Evolutionary conservation across 2,888 invertebrate genomes (phyloP).

Genomic region (Andrena fulva): DNA sequence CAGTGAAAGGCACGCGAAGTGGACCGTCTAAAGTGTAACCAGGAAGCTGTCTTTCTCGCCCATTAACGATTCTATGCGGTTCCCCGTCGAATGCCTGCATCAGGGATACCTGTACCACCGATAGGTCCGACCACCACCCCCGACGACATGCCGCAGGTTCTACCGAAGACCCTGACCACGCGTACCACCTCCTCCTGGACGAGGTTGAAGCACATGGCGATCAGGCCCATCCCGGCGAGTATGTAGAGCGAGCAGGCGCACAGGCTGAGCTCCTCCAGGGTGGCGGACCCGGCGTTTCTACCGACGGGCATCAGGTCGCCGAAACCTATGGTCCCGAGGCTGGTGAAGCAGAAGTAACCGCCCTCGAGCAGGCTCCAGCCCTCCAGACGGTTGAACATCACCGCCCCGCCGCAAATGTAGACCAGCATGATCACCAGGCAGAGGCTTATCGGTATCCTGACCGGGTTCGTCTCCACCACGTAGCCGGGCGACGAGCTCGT

Average conservation of each 20-base stretch:
- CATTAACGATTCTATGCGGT: slow-evolving; percentile 55
- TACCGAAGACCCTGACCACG: slow-evolving; percentile 86
- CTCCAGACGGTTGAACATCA: slow-evolving; percentile 95
- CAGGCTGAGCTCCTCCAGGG: slow-evolving; percentile 88
- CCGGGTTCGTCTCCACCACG: slow-evolving; percentile 85
- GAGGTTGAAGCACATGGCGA: slow-evolving; percentile 95
- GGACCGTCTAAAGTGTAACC: slow-evolving; percentile 31
- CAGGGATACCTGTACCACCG: slow-evolving; percentile 80
- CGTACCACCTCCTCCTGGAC: slow-evolving; percentile 91
- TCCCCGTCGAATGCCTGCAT: slow-evolving; percentile 75
- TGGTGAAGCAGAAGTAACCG: slow-evolving; percentile 92
- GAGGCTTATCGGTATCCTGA: slow-evolving; percentile 93
- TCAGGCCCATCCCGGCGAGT: slow-evolving; percentile 93
- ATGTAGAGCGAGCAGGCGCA: slow-evolving; percentile 93
- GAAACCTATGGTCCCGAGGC: slow-evolving; percentile 93
- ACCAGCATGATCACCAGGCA: slow-evolving; percentile 94
- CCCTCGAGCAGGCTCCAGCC: slow-evolving; percentile 96
- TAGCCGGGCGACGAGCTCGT: slow-evolving; percentile 80
- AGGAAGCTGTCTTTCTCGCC: slow-evolving; percentile 31
- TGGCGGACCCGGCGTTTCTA: slow-evolving; percentile 83
- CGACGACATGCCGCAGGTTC: slow-evolving; percentile 82
- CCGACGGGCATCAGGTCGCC: slow-evolving; percentile 91
- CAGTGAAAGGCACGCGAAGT: slow-evolving; percentile 30
- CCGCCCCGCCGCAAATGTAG: slow-evolving; percentile 95
- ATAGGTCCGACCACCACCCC: slow-evolving; percentile 80